Percentiles rank a stretch among this genome's conserved stretches.
phyloP scores from a whole-genome alignment of 23 tunicate genomes.

The Styela plicata region DNA sequence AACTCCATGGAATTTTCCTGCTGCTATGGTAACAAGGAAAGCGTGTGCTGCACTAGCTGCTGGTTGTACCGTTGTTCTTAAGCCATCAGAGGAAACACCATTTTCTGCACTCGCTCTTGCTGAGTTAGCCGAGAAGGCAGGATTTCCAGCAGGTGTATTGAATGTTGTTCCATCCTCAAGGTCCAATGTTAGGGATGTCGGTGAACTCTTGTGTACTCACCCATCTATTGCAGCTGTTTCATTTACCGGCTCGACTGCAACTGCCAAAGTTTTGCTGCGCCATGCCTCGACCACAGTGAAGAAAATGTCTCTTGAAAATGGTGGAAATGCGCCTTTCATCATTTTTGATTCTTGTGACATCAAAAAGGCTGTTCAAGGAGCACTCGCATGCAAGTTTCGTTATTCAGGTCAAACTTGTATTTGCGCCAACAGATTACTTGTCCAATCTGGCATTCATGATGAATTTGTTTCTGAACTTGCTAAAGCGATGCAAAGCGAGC shows the following conservation, averaged over 20 bases:
- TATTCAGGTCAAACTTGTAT: conserved; percentile 47
- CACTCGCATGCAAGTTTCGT: conserved; percentile 15
- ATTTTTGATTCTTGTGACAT: conserved; percentile 32
- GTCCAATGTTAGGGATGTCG: neutral
- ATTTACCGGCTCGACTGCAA: conserved; percentile 34
- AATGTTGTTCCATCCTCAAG: conserved; percentile 18
- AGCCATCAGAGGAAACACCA: conserved; percentile 49
- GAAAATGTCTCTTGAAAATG: conserved; percentile 43
- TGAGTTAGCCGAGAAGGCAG: conserved; percentile 25
- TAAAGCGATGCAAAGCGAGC: neutral
- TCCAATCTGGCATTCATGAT: conserved; percentile 14
- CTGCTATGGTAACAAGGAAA: conserved; percentile 26
- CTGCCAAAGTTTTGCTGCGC: conserved; percentile 20
- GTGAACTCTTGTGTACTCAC: neutral
- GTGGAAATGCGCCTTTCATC: conserved; percentile 34
- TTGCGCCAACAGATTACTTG: conserved; percentile 32
- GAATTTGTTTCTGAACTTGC: conserved; percentile 11
- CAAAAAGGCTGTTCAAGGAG: conserved; percentile 25
- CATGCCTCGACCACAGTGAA: conserved; percentile 44
- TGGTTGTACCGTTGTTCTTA: conserved; percentile 43
- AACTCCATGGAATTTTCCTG: conserved; percentile 36
- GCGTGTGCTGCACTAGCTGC: conserved; percentile 37
- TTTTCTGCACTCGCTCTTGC: conserved; percentile 26
- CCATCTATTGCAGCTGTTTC: conserved; percentile 17
- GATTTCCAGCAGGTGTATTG: conserved; percentile 28